Conservation (phyloP, 1,140 invertebrate genomes). For the Bemisia tabaci region DNA sequence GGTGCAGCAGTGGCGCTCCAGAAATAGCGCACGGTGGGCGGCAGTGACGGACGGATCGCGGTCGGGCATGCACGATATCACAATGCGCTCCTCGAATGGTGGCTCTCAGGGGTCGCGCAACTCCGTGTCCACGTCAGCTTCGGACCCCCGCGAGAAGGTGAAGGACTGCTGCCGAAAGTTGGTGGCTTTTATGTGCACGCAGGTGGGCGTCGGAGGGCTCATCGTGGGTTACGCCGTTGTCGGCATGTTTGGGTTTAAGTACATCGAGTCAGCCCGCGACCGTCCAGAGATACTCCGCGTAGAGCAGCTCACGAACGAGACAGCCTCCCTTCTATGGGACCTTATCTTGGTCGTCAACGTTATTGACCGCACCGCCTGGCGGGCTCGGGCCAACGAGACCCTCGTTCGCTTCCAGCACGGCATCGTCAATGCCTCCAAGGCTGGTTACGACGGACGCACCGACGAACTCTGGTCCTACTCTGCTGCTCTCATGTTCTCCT, state of each 20-base stretch:
- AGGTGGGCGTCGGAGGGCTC: constrained; percentile 86
- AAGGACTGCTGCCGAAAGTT: constrained; percentile 73
- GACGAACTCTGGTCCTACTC: constrained; percentile 69
- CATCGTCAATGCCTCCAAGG: constrained; percentile 51
- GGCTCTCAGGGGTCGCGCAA: constrained; percentile 11
- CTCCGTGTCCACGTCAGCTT: constrained; percentile 5
- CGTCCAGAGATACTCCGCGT: constrained; percentile 39
- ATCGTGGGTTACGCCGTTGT: constrained; percentile 91
- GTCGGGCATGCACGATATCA: too few relatives aligned
- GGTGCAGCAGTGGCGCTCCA: too few relatives aligned
- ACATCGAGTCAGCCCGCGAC: constrained; percentile 61
- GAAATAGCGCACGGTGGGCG: too few relatives aligned
- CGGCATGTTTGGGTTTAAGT: constrained; percentile 82
- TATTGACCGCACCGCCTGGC: constrained; percentile 60
- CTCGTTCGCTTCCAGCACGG: constrained; percentile 54
- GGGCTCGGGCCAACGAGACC: constrained; percentile 44
- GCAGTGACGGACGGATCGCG: too few relatives aligned
- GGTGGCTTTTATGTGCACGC: constrained; percentile 81
- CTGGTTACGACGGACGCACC: constrained; percentile 61
- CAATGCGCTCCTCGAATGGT: too few relatives aligned
- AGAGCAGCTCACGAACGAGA: constrained; percentile 34
- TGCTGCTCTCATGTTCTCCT: constrained; percentile 70
- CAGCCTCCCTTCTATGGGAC: constrained; percentile 53
- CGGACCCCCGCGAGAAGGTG: constrained; percentile 47
- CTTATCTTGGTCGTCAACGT: constrained; percentile 56